Base-by-base conservation (phyloP, 2,113 vertebrate species). In the Erpornis zantholeuca region DNA sequence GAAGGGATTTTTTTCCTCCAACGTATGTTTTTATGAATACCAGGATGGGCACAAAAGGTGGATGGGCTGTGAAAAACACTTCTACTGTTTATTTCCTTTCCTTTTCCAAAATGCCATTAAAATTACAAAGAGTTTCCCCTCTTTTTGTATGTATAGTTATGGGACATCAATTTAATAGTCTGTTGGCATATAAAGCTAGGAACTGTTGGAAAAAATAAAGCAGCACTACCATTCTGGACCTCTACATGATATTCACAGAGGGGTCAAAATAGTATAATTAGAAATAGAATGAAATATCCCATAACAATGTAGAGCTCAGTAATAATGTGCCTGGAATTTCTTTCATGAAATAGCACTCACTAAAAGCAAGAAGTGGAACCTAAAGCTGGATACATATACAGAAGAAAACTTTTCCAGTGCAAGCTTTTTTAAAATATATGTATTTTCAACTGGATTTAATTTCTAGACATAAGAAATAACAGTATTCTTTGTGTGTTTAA, bases 391-490 rank as follows among this genome's bases (percentile, higher is more conserved):
- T 64, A 11, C 31, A 45, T 4, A 16, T 63, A 27, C 11, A 24
- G 12, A 23, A 44, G 28, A 82, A 88, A 80, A 56, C 20, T 23
- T 65, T 28, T 45, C 18, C 35, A 64, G 22, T 11, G 23, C 10
- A 50, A 25, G 8, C 2, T 7, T 40, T 73, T 65, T 71, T 25
- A 1, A 52, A 77, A 85, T 11, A 73, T 5, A 52, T 1, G 0
- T 18, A 40, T 61, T 86, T 87, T 59, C 28, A 75, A 25, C 19
- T 16, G 10, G 10, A 64, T 79, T 79, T 65, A 82, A 4, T n/a
- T 57, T 15, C 50, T 42, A 42, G 25, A 52, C 20, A 38, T 21
- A 25, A 35, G 31, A 76, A 66, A 29, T 42, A 60, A 61, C 3
- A 66, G 18, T 11, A 57, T 36, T 79, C 6, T 54, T 68, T 76